Base-by-base conservation (phyloP, 2,797 vertebrate species). In the Chlorospingus flavigularis region DNA sequence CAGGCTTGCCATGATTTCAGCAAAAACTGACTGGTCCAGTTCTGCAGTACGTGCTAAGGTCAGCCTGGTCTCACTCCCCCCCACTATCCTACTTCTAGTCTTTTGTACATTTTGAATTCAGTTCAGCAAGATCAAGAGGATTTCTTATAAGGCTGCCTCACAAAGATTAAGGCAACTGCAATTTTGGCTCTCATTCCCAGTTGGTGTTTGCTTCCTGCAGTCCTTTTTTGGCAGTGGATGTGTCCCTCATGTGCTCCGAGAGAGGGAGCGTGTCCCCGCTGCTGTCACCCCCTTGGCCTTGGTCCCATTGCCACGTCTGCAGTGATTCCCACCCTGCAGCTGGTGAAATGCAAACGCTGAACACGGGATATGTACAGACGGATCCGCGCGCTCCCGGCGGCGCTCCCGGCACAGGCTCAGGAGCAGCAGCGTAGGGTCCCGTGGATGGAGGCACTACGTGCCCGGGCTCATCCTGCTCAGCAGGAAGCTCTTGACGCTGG, bases 401-500 rank as follows among this genome's bases (percentile, higher is more conserved):
- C 4, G 24, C 37, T 67, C 53, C 71, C 2, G 4, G 43, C 17
- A 1, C 75, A 37, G 21, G 73, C 95, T 43, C 45, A 5, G 90
- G 50, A 24, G 8, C 66, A 33, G 86, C 77, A 48, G 91, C 16
- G 54, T 35, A 20, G 91, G 90, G 84, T 62, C 18, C 35, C 43
- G 7, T 43, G 31, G 55, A 2, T 15, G 37, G 39, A 23, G 72
- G 86, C 76, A 6, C 93, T 98, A 98, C 3, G 97, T 98, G 85
- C 97, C 97, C 5, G 94, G 98, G 55, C 97, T 98, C 96, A 98
- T 96, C 76, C 98, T 98, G 96, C 98, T 98, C 98, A 98, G 96
- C 51, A 99, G 98, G 97, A 99, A 98, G 84, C 98, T 98, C 97
- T 99, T 99, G 96, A 99, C 98, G 1, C 99, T 98, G 61, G 99